Evolutionary conservation across 2,797 vertebrate species (phyloP).

Genomic region (Champsocephalus gunnari): DNA sequence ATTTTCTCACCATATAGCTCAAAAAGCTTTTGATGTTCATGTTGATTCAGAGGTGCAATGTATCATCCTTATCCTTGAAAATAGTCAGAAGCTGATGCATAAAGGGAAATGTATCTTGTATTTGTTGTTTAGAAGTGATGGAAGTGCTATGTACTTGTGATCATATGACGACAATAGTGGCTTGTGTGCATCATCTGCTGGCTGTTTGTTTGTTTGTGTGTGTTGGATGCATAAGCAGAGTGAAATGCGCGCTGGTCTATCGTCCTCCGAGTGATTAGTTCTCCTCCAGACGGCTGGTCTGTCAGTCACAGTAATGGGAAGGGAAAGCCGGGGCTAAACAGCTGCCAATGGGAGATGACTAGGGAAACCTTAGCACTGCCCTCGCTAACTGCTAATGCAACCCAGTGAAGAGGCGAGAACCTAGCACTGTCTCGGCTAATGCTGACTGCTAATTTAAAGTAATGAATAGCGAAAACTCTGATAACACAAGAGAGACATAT

Average conservation of each 20-base stretch:
- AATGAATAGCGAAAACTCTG: conserved; percentile 63
- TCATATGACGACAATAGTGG: background rate
- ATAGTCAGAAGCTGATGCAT: background rate
- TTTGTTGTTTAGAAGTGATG: background rate
- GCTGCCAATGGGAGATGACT: conserved; percentile 74
- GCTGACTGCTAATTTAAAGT: conserved; percentile 54
- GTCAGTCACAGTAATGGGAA: conserved; percentile 80
- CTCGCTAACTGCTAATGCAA: conserved; percentile 62
- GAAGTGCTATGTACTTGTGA: background rate
- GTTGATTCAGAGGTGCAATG: no score
- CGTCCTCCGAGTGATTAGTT: conserved; percentile 50
- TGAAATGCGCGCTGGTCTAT: conserved; percentile 52
- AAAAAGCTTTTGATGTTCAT: no score
- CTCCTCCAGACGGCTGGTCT: conserved; percentile 56
- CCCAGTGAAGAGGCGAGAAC: conserved; percentile 42
- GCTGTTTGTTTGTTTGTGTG: conserved; percentile 16
- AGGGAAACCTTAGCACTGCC: conserved; percentile 62
- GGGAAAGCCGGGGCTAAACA: conserved; percentile 73
- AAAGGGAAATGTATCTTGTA: background rate
- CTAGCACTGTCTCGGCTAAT: conserved; percentile 21
- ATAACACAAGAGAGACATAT: conserved; percentile 27
- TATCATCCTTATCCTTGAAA: no score
- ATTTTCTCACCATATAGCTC: no score
- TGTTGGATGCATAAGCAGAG: conserved; percentile 39
- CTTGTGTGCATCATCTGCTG: conserved; percentile 26